Evolutionary conservation across 2,797 vertebrate genomes (phyloP).

Genomic region (Gephyroberyx darwinii): DNA sequence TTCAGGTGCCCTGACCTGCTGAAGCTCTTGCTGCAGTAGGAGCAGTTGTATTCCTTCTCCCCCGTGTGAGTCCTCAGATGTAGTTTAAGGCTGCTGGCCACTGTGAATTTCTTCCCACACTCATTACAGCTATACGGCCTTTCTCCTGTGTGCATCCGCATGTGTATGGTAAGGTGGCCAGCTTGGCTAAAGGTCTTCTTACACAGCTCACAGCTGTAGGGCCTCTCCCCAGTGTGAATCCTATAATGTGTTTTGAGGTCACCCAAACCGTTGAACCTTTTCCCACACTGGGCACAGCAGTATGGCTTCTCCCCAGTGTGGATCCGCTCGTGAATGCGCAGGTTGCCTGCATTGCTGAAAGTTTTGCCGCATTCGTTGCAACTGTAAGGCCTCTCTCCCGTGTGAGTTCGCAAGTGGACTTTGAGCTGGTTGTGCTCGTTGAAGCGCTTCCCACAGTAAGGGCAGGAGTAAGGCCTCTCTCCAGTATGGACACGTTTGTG

Average conservation of each 20-base stretch:
- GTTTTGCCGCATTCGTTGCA: slow-evolving; percentile 79
- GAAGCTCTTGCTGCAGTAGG: slow-evolving; percentile 80
- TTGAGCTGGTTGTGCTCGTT: slow-evolving; percentile 82
- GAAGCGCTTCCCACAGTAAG: slow-evolving; percentile 78
- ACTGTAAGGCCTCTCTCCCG: slow-evolving; percentile 79
- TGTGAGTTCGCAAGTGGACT: slow-evolving; percentile 82
- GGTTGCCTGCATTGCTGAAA: slow-evolving; percentile 78
- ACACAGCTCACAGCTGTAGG: slow-evolving; percentile 80
- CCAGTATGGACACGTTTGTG: slow-evolving; percentile 86
- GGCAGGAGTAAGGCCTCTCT: slow-evolving; percentile 84
- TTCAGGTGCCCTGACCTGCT: slow-evolving; percentile 79
- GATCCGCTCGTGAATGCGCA: slow-evolving; percentile 80
- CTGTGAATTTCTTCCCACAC: slow-evolving; percentile 80
- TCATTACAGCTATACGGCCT: slow-evolving; percentile 78
- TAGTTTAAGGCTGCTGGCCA: slow-evolving; percentile 83
- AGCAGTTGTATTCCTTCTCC: slow-evolving; percentile 80
- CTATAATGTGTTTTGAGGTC: slow-evolving; percentile 83
- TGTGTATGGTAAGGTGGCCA: slow-evolving; percentile 84
- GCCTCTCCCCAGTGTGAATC: slow-evolving; percentile 81
- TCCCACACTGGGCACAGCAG: slow-evolving; percentile 81
- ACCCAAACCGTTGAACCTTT: slow-evolving; percentile 77
- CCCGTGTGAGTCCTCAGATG: slow-evolving; percentile 82
- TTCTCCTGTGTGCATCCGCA: slow-evolving; percentile 83
- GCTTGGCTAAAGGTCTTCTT: slow-evolving; percentile 83
- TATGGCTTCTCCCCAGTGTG: slow-evolving; percentile 83